Conservation (phyloP, 1,140 invertebrate species). For the Andrena cerasifolii region DNA sequence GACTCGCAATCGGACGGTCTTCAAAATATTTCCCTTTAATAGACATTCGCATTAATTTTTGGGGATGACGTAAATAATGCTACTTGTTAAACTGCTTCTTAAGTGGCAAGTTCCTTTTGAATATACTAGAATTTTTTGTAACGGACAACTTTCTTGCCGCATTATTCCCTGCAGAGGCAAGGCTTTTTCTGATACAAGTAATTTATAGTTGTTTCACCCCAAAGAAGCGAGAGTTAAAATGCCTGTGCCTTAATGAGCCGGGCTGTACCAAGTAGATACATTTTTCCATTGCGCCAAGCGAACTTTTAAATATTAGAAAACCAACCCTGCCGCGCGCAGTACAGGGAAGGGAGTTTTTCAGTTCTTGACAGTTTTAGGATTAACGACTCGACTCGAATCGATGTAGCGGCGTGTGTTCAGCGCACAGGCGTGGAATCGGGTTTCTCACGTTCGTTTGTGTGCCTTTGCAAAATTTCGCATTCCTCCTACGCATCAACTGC, state of each 20-base stretch:
- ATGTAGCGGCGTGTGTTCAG: background rate
- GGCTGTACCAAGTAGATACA: background rate
- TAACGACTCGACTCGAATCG: slow-evolving; percentile 37
- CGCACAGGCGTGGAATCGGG: background rate
- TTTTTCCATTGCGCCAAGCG: slow-evolving; percentile 1
- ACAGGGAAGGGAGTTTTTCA: slow-evolving; percentile 10
- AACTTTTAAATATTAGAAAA: slow-evolving; percentile 47
- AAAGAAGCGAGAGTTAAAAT: slow-evolving; percentile 15
- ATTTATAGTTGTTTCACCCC: background rate
- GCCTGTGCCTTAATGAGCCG: slow-evolving; percentile 9
- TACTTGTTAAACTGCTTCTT: too few species aligned
- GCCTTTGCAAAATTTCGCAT: background rate
- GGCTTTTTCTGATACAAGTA: background rate
- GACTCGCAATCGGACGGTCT: too few species aligned
- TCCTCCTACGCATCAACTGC: background rate
- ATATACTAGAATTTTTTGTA: too few species aligned
- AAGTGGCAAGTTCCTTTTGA: too few species aligned
- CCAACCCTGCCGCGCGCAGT: background rate
- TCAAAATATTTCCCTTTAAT: too few species aligned
- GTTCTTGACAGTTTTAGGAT: slow-evolving; percentile 45
- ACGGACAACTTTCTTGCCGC: too few species aligned
- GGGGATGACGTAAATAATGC: too few species aligned
- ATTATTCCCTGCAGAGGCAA: too few species aligned
- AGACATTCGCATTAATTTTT: too few species aligned
- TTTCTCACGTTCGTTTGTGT: background rate